A percentile compares a stretch with the other conserved stretches of the same genome.
Evolutionary conservation across 2,888 invertebrate species (phyloP).

Genomic region (Miltochrista miniata): DNA sequence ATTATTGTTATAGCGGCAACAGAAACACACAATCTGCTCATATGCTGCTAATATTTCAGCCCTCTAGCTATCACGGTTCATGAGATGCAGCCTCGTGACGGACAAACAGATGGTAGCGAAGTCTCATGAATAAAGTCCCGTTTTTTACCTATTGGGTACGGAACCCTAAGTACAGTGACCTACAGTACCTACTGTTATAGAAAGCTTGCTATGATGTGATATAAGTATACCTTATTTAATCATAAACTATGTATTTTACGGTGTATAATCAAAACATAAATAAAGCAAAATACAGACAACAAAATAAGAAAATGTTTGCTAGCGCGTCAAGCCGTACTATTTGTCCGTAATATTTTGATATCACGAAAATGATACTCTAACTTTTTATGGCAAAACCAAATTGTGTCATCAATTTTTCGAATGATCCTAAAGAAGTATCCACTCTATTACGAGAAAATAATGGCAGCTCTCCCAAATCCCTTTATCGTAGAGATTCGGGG

Average conservation of each 20-base stretch:
- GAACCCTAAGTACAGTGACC: no score
- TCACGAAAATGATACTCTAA: constrained; percentile 71
- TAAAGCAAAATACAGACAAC: not conserved
- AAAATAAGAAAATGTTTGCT: not conserved
- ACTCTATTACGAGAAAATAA: constrained; percentile 71
- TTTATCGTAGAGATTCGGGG: constrained; percentile 69
- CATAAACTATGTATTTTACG: not conserved
- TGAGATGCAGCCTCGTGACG: no score
- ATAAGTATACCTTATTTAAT: not conserved
- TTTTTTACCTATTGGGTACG: no score
- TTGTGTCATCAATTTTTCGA: constrained; percentile 71
- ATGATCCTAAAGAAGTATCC: constrained; percentile 55
- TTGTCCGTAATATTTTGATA: constrained; percentile 63
- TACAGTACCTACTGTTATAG: no score
- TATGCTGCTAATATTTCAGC: no score
- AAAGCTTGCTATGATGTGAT: not conserved
- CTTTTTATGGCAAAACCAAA: constrained; percentile 78
- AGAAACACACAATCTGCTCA: no score
- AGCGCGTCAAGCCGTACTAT: constrained; percentile 37
- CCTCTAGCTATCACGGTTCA: no score
- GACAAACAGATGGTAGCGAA: no score
- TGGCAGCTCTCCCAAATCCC: constrained; percentile 69
- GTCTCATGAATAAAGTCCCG: no score
- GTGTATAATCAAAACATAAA: not conserved
- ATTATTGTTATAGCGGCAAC: no score